A percentile compares a stretch with the other conserved stretches of the same genome.
Evolutionary conservation across 2,888 invertebrate genomes (phyloP).

Genomic region (Bimastos eiseni): DNA sequence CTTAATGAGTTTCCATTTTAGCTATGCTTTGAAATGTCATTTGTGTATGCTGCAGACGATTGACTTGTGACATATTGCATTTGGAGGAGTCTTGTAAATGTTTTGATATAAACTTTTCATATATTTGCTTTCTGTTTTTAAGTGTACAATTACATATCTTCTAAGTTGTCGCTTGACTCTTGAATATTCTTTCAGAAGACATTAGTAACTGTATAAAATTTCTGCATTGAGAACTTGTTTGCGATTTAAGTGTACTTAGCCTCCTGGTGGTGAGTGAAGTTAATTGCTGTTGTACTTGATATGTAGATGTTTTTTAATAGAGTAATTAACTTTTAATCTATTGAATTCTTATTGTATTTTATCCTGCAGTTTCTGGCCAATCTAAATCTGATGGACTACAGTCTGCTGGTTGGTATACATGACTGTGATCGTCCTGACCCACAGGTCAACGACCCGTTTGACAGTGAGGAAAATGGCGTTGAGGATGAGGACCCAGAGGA

Average conservation of each 20-base stretch:
- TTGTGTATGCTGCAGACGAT: too few species aligned
- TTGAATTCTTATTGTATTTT: neutral
- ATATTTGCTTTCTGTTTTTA: too few species aligned
- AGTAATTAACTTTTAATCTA: neutral
- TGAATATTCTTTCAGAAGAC: neutral
- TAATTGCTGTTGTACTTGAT: neutral
- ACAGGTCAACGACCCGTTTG: constrained; percentile 19
- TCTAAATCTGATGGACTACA: constrained; percentile 97
- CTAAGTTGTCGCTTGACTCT: neutral
- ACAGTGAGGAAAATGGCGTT: constrained; percentile 27
- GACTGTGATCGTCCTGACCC: constrained; percentile 70
- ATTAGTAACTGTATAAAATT: neutral
- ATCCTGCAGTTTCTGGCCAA: constrained; percentile 81
- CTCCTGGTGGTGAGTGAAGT: neutral
- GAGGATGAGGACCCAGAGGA: constrained; percentile 23
- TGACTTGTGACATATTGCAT: too few species aligned
- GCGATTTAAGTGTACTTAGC: neutral
- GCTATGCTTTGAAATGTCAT: too few species aligned
- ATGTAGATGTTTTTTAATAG: neutral
- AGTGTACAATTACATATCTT: too few species aligned
- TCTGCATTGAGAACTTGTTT: neutral
- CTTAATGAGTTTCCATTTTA: too few species aligned
- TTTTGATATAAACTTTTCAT: too few species aligned
- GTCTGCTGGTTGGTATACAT: constrained; percentile 91
- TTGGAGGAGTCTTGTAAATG: too few species aligned